Evolutionary conservation across 2,888 invertebrate species (phyloP).

Genomic region (Bombylius discolor): DNA sequence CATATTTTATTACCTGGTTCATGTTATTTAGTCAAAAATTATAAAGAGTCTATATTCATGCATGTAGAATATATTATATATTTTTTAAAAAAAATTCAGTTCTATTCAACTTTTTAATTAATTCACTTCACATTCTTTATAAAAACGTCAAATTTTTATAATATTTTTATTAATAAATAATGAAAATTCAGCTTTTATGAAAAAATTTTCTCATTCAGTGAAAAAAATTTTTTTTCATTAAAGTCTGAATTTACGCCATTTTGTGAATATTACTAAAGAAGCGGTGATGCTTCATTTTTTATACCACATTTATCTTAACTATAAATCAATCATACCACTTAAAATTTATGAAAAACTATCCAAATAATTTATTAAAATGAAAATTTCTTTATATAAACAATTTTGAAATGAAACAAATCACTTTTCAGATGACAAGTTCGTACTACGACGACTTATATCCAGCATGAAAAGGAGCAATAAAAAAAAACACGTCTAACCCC

Average conservation of each 20-base stretch:
- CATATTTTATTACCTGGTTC: constrained; percentile 33
- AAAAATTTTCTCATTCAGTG: not conserved
- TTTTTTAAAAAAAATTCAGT: not conserved
- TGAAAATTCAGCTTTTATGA: no score
- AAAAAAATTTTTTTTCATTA: not conserved
- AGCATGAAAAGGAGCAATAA: not conserved
- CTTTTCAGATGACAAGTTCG: not conserved
- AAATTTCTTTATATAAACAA: no score
- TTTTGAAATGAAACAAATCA: not conserved
- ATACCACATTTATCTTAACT: no score
- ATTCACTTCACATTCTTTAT: not conserved
- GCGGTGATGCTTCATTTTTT: not conserved
- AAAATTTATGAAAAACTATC: not conserved
- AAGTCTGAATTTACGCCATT: not conserved
- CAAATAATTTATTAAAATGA: not conserved
- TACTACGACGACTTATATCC: not conserved
- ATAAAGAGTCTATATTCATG: not conserved
- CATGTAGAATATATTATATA: constrained; percentile 1
- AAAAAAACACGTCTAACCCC: not conserved
- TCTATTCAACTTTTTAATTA: no score
- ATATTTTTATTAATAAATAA: not conserved
- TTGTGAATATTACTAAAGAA: not conserved
- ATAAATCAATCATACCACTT: not conserved
- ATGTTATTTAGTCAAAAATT: constrained; percentile 22
- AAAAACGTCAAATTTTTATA: not conserved